phyloP scores from a whole-genome alignment of 2,888 invertebrate genomes.

The Zeuzera pyrina region DNA sequence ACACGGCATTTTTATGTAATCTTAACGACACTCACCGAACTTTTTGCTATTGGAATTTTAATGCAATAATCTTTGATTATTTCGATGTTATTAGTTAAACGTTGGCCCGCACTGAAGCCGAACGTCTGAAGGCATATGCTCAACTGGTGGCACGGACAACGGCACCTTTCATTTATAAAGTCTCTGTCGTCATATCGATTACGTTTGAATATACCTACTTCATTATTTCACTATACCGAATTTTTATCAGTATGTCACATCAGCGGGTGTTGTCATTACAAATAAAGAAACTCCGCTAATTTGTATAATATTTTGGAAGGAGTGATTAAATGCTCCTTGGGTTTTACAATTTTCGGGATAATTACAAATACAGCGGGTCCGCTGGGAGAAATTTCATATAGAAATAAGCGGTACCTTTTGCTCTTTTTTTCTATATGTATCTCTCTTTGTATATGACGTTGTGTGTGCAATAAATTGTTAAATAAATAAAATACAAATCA shows the following conservation, averaged over 20 bases:
- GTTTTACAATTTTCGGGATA: too few species aligned
- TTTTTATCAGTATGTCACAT: constrained; percentile 7
- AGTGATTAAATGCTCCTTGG: too few species aligned
- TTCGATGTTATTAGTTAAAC: constrained; percentile 34
- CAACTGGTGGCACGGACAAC: constrained; percentile 47
- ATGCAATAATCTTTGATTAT: constrained; percentile 6
- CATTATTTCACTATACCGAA: too few species aligned
- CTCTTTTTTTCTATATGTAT: too few species aligned
- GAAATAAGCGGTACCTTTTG: too few species aligned
- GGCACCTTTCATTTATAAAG: constrained; percentile 66
- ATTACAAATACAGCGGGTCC: too few species aligned
- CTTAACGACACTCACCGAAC: constrained; percentile 9
- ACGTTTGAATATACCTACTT: constrained; percentile 24
- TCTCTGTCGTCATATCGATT: constrained; percentile 68
- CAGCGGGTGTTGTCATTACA: constrained; percentile 17
- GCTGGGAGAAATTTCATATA: too few species aligned
- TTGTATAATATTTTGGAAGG: too few species aligned
- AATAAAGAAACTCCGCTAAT: too few species aligned
- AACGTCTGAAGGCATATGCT: constrained; percentile 46
- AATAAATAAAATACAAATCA: too few species aligned
- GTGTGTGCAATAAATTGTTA: too few species aligned
- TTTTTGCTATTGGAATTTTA: constrained; percentile 3
- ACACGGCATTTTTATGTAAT: constrained; percentile 84
- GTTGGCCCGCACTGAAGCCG: constrained; percentile 72
- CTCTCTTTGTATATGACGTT: too few species aligned